Base-by-base conservation (phyloP, 2,113 vertebrate genomes). In the Anguilla japonica region DNA sequence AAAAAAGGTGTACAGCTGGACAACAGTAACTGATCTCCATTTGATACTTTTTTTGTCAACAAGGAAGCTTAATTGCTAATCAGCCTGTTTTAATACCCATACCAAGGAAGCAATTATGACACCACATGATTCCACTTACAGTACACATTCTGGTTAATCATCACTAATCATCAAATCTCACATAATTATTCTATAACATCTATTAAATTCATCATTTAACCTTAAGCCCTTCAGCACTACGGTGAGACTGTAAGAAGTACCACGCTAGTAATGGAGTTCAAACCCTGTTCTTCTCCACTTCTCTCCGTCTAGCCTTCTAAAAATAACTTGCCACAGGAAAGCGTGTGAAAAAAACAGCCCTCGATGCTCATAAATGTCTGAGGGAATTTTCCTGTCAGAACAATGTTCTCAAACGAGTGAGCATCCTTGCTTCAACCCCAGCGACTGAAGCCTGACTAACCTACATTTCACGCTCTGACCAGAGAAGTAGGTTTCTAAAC, bases 361-460 rank as follows among this genome's bases (percentile, higher is more conserved):
- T 83, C 40, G 22, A 75, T 80, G 79, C 41, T 6, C 5, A 46
- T 46, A 63, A 84, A 60, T 85, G 87, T 84, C 87, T 20, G 53
- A 78, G 84, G 22, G 41, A 85, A 85, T 75, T 81, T 87, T 39
- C 83, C 85, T 86, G 83, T 75, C 83, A 89, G 82, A 87, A 89
- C 87, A 85, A 83, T 57, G 79, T 87, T 90, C 85, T 75, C 81
- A 86, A 67, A 83, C n/a, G 57, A 82, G 16, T 85, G 56, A 78
- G n/a, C 71, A 84, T 3, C 40, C 41, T 81, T 13, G 26, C 57
- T 80, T 87, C 83, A 84, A 90, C 79, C 34, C 56, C 18, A 82
- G 86, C 86, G 43, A 89, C 85, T 87, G 41, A 39, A 80, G 85
- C 88, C 87, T 39, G 90, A 93, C 93, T 93, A 94, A 91, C 89